A percentile compares a stretch with the other conserved stretches of the same genome.
These are phyloP conservation scores for Neotoma lepida DNA, from an alignment of 2,113 vertebrate genomes.

Conservation along the genomic window DNA sequence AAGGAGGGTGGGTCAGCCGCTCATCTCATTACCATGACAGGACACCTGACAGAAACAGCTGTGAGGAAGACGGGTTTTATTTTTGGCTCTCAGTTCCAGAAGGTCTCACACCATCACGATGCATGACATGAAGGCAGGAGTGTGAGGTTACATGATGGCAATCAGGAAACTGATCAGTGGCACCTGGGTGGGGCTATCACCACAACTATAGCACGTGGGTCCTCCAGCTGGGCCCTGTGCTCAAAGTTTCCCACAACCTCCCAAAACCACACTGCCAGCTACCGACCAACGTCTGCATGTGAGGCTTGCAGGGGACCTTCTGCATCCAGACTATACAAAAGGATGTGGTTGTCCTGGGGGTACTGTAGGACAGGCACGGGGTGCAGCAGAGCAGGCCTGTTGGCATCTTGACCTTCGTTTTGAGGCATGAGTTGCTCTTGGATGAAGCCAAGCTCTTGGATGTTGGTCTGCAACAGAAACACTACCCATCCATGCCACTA, in stretches of 20 bases:
- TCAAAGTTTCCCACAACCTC: neutral
- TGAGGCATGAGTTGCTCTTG: neutral
- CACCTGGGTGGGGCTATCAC: too few relatives aligned
- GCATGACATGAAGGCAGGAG: neutral
- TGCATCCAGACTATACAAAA: neutral
- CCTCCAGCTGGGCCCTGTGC: neutral
- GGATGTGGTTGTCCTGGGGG: neutral
- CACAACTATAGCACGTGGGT: neutral
- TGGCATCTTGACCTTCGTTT: neutral
- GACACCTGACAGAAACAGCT: neutral
- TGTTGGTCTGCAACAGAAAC: neutral
- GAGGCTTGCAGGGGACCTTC: neutral
- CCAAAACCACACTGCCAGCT: neutral
- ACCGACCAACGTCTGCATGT: neutral
- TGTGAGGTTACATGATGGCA: neutral
- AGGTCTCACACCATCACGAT: neutral
- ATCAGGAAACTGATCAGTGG: neutral
- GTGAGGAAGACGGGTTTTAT: neutral
- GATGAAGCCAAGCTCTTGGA: neutral
- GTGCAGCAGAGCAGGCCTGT: neutral
- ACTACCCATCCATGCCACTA: neutral
- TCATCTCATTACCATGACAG: neutral
- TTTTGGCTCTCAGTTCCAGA: neutral
- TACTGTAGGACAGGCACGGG: too few relatives aligned
- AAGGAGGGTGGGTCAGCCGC: neutral